Base-by-base conservation (phyloP, 1,140 invertebrate species). In the Cecropterus lyciades region DNA sequence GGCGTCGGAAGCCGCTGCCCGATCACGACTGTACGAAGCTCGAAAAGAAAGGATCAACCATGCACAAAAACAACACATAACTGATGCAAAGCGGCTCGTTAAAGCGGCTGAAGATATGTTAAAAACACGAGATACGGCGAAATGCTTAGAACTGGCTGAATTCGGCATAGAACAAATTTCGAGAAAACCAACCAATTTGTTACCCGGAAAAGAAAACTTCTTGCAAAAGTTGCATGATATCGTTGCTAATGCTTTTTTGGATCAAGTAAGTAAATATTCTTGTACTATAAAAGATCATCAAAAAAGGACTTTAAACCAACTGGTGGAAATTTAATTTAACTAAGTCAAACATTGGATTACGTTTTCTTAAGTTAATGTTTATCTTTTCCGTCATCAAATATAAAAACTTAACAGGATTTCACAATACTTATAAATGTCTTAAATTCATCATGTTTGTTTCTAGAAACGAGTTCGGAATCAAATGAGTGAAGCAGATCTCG, bases 131-230 rank as follows among this genome's bases (percentile, higher is more conserved):
- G 82, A 91, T 33, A 89, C 89, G 0, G 56, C 67, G 1, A 91
- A 82, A 69, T 89, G 87, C 62, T 43, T 91, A 11, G 89, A 91
- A 69, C 56, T 73, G 5, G 87, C 85, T 0, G 82, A 89, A 64
- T 91, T 89, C 55, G 89, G 70, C 3, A 82, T 91, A 75, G 82
- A 91, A 64, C 87, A 86, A 72, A 87, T 91, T 55, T 55, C 78
- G 13, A 80, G 78, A 16, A 87, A 87, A 49, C 81, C 84, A 8
- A 42, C 67, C 0, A 79, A 75, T 16, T 65, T 91, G 57, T 56
- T 91, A 16, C 87, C 85, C 1, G 77, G 66, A 3, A 91, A 91
- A 63, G 87, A 91, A 10, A 86, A 82, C 37, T 89, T 78, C 49
- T 62, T 89, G 42, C 80, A 89, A 15, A 42, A 82, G 20, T 59